These are phyloP conservation scores for Hydrophis major DNA, from an alignment of 2,797 vertebrate species.

Conservation along the genomic window DNA sequence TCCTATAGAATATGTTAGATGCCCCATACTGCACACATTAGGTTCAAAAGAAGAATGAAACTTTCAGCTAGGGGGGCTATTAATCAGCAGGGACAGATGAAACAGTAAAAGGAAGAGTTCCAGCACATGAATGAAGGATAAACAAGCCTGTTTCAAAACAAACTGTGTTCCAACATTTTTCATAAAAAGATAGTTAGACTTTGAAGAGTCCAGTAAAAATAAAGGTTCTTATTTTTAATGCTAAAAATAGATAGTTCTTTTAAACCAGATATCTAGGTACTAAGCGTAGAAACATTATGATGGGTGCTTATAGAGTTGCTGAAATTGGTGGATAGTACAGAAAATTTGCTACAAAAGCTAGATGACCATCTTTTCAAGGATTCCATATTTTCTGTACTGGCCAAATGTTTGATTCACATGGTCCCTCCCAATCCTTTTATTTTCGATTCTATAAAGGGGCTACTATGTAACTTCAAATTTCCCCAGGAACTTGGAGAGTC, in stretches of 20 bases:
- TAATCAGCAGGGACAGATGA: conserved; percentile 45
- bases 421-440: not conserved
- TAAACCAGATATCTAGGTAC: conserved; percentile 20
- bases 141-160: conserved; percentile 50
- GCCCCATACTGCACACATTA: conserved; percentile 8
- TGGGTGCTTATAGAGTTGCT: not conserved
- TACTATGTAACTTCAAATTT: not conserved
- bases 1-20: conserved; percentile 24
- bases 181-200: conserved; percentile 30
- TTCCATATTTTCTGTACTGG: not conserved
- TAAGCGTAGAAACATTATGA: conserved; percentile 26
- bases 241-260: conserved; percentile 44
- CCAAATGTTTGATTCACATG: not conserved
- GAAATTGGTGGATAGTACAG: conserved; percentile 9
- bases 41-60: conserved; percentile 14
- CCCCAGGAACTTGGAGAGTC: not conserved
- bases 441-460: not conserved
- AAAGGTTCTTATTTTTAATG: conserved; percentile 40
- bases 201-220: conserved; percentile 34
- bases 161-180: conserved; percentile 54
- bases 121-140: conserved; percentile 50
- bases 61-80: conserved; percentile 22
- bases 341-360: not conserved
- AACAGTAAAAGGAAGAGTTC: conserved; percentile 25
- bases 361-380: not conserved